Percentiles rank a stretch among this genome's conserved stretches.
These are phyloP conservation scores for Vimba vimba DNA, from an alignment of 2,113 vertebrate species.

Conservation along the genomic window DNA sequence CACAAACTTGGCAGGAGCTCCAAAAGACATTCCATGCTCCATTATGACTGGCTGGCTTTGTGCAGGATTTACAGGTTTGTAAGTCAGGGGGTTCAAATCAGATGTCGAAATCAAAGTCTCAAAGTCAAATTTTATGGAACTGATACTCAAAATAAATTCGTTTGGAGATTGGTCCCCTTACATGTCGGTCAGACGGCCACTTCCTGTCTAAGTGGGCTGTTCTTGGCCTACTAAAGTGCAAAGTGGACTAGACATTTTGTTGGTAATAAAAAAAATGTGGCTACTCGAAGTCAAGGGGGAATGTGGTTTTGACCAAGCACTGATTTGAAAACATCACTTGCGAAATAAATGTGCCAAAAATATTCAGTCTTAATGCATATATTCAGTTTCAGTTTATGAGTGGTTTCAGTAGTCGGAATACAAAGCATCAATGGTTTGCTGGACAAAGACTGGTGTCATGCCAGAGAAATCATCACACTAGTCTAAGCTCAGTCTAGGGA, in stretches of 20 bases:
- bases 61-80: not conserved
- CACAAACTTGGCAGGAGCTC: constrained; percentile 39
- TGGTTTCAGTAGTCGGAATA: constrained; percentile 51
- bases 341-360: constrained; percentile 61
- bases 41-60: not conserved
- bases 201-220: constrained; percentile 23
- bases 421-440: constrained; percentile 45
- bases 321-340: constrained; percentile 68
- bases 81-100: not conserved
- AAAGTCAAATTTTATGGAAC: no score
- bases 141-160: not conserved
- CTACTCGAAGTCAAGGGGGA: constrained; percentile 12
- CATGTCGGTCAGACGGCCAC: constrained; percentile 7
- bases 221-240: constrained; percentile 20
- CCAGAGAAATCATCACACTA: constrained; percentile 18
- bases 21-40: not conserved
- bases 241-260: constrained; percentile 5
- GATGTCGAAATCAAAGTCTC: not conserved
- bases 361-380: constrained; percentile 67
- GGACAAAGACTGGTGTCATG: constrained; percentile 15
- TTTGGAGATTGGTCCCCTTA: constrained; percentile 6
- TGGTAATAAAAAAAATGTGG: not conserved
- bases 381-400: constrained; percentile 62
- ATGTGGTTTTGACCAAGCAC: constrained; percentile 71
- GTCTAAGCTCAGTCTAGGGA: not conserved